Evolutionary conservation across 2,888 invertebrate species (phyloP).

Genomic region (Agapostemon virescens): DNA sequence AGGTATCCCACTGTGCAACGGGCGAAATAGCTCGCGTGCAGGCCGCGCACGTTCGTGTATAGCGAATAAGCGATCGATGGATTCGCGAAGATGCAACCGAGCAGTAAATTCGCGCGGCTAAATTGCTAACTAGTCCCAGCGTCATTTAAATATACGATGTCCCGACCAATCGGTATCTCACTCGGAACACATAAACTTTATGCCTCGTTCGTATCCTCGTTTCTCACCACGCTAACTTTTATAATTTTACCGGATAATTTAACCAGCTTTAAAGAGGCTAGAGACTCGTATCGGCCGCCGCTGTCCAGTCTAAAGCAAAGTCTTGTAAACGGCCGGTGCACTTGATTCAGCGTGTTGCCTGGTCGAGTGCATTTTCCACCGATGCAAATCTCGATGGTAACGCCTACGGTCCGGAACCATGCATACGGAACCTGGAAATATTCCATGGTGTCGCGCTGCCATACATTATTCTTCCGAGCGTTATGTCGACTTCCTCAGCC

Average conservation of each 20-base stretch:
- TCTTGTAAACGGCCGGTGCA: not conserved
- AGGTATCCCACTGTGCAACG: not conserved
- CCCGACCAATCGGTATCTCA: not conserved
- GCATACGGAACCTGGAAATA: not conserved
- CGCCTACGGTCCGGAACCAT: not conserved
- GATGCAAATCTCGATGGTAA: constrained; percentile 17
- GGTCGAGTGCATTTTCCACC: constrained; percentile 13
- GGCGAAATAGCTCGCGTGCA: not conserved
- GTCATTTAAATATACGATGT: not conserved
- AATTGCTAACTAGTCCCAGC: constrained; percentile 25
- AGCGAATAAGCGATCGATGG: constrained; percentile 36
- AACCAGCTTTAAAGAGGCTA: not conserved
- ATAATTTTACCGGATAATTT: not conserved
- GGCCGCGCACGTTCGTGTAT: not conserved
- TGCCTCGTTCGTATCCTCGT: not conserved
- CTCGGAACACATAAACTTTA: not conserved
- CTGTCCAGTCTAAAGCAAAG: not conserved
- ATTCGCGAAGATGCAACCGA: not conserved
- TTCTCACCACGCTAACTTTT: not conserved
- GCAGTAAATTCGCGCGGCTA: not conserved
- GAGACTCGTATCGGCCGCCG: not conserved
- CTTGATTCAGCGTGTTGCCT: not conserved
- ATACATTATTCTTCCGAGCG: not conserved
- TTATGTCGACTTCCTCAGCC: not conserved
- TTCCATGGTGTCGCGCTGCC: not conserved